Evolutionary conservation across 2,113 vertebrate species (phyloP).

Genomic region (Fregata magnificens): DNA sequence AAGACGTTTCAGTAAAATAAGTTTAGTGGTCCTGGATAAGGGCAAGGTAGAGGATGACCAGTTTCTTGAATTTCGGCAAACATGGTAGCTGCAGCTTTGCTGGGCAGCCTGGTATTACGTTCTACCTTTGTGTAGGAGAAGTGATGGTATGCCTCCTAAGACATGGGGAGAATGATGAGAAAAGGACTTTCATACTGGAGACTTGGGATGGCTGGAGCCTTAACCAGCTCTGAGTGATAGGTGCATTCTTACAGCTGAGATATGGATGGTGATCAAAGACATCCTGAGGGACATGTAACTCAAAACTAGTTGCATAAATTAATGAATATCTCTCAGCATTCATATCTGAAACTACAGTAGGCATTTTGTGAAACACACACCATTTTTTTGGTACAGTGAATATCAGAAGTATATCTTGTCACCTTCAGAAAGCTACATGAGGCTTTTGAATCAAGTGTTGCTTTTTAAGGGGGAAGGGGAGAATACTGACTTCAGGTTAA

Average conservation of each 20-base stretch:
- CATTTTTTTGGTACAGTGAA: background rate
- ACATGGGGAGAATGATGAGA: background rate
- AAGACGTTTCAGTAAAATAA: background rate
- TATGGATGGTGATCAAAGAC: background rate
- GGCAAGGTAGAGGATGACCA: background rate
- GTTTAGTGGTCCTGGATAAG: background rate
- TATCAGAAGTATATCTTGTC: background rate
- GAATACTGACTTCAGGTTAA: background rate
- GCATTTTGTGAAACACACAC: background rate
- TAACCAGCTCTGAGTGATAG: background rate
- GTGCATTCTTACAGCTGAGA: background rate
- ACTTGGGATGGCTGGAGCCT: background rate
- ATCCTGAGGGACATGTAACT: background rate
- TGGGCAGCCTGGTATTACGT: background rate
- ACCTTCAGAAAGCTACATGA: background rate
- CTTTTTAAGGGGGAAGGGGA: background rate
- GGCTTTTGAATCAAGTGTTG: background rate
- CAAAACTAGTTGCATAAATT: background rate
- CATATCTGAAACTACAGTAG: background rate
- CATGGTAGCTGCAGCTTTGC: background rate
- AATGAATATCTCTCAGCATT: background rate
- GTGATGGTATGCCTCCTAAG: background rate
- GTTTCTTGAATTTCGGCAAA: background rate
- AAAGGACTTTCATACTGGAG: background rate
- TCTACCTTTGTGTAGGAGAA: background rate